A percentile compares a stretch with the other conserved stretches of the same genome.
Evolutionary conservation across 64 coral and sea anemone genomes (phyloP).

Genomic region (Anthopleura sola): DNA sequence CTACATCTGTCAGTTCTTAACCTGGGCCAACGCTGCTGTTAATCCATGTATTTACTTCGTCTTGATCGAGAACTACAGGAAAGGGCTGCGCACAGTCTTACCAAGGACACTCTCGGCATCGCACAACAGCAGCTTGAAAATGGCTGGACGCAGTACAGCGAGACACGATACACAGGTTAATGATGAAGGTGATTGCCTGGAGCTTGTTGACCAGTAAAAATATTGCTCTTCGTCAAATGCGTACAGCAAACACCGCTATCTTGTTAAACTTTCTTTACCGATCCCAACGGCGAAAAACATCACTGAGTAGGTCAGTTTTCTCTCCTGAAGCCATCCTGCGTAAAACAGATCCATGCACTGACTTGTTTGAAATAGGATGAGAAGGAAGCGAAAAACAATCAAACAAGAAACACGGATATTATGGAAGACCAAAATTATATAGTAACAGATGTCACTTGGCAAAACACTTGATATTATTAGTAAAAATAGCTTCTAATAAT

Average conservation of each 20-base stretch:
- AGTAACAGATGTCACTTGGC: no score
- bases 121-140: constrained; percentile 15
- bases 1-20: constrained; percentile 3
- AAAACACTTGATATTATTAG: no score
- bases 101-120: constrained; percentile 16
- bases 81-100: constrained; percentile 21
- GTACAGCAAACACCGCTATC: not conserved
- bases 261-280: not conserved
- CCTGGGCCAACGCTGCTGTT: constrained; percentile 23
- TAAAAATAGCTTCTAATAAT: no score
- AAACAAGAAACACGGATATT: no score
- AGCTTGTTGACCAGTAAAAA: constrained; percentile 20
- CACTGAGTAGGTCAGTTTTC: no score
- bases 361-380: no score
- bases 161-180: constrained; percentile 20
- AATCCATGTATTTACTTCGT: constrained; percentile 26
- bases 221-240: not conserved
- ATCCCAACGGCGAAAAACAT: no score
- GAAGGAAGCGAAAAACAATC: no score
- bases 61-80: constrained; percentile 28
- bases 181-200: constrained; percentile 11
- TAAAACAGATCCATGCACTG: no score
- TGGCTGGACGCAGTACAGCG: not conserved
- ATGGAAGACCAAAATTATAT: no score
- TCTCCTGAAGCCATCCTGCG: no score